Percentiles rank a stretch among this genome's conserved stretches.
Evolutionary conservation across 2,113 vertebrate species (phyloP).

Genomic region (Poeciliopsis retropinna): DNA sequence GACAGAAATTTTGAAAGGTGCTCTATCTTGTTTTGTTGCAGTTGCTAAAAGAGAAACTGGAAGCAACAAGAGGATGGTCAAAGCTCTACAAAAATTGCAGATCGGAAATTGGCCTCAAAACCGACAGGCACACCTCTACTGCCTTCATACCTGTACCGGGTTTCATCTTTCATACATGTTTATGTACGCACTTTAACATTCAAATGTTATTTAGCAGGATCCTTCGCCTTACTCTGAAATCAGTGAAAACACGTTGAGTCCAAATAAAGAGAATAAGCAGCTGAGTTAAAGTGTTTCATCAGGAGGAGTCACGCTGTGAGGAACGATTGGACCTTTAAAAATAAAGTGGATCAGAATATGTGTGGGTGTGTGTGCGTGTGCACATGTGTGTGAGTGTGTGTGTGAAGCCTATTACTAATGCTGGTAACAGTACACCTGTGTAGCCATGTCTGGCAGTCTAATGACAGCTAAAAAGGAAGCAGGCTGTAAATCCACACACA

Average conservation of each 20-base stretch:
- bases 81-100: too few species aligned
- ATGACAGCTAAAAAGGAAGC: conserved; percentile 74
- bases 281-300: conserved; percentile 43
- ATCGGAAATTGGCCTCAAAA: too few species aligned
- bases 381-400: conserved; percentile 1
- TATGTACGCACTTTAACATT: conserved; percentile 1
- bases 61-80: too few species aligned
- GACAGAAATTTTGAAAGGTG: too few species aligned
- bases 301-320: conserved; percentile 51
- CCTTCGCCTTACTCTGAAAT: not conserved
- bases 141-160: not conserved
- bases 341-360: conserved; percentile 5
- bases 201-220: not conserved
- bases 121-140: not conserved
- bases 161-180: not conserved
- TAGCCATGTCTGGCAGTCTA: conserved; percentile 71
- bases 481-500: conserved; percentile 64
- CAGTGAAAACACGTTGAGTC: not conserved
- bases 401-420: conserved; percentile 58
- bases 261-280: conserved; percentile 26
- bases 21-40: too few species aligned
- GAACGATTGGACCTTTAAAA: conserved; percentile 48
- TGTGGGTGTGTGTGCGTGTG: conserved; percentile 20
- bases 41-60: too few species aligned
- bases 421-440: conserved; percentile 74